Evolutionary conservation across 2,888 invertebrate species (phyloP).

Genomic region (Salpingus planirostris): DNA sequence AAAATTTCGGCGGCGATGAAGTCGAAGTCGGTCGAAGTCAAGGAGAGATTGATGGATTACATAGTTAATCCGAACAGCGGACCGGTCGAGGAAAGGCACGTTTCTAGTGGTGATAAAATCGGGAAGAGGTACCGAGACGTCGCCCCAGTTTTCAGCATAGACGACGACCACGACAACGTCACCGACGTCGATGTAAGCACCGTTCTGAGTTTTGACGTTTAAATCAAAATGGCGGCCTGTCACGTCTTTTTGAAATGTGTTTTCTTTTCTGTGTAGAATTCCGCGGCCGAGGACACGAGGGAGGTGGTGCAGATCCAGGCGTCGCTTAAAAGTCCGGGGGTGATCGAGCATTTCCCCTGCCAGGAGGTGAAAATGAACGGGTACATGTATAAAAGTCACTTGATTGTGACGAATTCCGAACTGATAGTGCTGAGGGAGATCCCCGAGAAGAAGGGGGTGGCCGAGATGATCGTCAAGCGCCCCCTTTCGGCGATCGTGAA

Average conservation of each 20-base stretch:
- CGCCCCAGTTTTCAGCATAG: slow-evolving; percentile 89
- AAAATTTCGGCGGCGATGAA: slow-evolving; percentile 83
- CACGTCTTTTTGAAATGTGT: neutral
- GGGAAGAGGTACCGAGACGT: slow-evolving; percentile 86
- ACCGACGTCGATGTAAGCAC: slow-evolving; percentile 35
- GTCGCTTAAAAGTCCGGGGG: slow-evolving; percentile 75
- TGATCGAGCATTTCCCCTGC: slow-evolving; percentile 81
- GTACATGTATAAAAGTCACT: slow-evolving; percentile 77
- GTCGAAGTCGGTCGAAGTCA: slow-evolving; percentile 84
- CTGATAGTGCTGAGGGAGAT: slow-evolving; percentile 77
- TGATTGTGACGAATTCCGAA: slow-evolving; percentile 79
- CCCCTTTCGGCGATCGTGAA: slow-evolving; percentile 88
- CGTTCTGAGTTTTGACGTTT: neutral
- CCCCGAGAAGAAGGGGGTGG: slow-evolving; percentile 66
- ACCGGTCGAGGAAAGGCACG: slow-evolving; percentile 63
- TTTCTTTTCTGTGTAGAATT: slow-evolving; percentile 25
- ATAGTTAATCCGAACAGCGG: slow-evolving; percentile 75
- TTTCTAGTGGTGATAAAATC: slow-evolving; percentile 73
- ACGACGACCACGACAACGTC: slow-evolving; percentile 68
- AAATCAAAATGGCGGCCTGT: neutral
- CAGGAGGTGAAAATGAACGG: slow-evolving; percentile 88
- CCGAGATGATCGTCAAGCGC: slow-evolving; percentile 77
- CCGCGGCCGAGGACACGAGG: slow-evolving; percentile 55
- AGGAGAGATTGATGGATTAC: slow-evolving; percentile 85
- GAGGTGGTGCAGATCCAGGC: slow-evolving; percentile 73